phyloP scores from a whole-genome alignment of 2,888 invertebrate genomes.

The Harpalus rubripes region DNA sequence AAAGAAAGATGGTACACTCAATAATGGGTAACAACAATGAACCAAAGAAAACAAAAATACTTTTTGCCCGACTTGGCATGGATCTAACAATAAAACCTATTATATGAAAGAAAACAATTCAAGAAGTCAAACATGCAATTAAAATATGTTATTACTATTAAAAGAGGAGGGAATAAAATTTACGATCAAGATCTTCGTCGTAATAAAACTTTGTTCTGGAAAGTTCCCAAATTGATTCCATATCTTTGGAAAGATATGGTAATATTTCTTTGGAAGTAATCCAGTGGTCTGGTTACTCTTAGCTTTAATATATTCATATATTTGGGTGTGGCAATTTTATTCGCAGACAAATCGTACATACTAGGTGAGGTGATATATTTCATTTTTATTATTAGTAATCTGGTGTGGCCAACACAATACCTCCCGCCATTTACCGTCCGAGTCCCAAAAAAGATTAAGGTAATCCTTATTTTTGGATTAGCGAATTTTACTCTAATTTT shows the following conservation, averaged over 20 bases:
- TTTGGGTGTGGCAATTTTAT: neutral
- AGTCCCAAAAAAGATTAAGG: no score
- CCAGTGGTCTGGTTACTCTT: slow-evolving; percentile 7
- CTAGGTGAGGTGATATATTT: no score
- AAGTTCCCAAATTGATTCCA: slow-evolving; percentile 31
- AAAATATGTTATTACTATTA: neutral
- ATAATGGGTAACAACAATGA: neutral
- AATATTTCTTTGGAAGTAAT: slow-evolving; percentile 22
- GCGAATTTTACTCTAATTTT: no score
- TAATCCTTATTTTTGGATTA: no score
- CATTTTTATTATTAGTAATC: no score
- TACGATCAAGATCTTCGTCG: slow-evolving; percentile 1
- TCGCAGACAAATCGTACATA: no score
- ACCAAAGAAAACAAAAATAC: neutral
- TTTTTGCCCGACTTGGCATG: neutral
- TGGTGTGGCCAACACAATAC: no score
- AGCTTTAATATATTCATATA: neutral
- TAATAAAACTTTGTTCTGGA: slow-evolving; percentile 36
- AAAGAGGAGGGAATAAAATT: neutral
- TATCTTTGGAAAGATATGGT: slow-evolving; percentile 10
- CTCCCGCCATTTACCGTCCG: no score
- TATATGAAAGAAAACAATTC: neutral
- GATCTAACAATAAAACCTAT: neutral
- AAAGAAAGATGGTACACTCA: no score
- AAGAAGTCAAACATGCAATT: slow-evolving; percentile 8